Percentiles rank a stretch among this genome's conserved stretches.
These are phyloP conservation scores for Malthinus flaveolus DNA, from an alignment of 2,888 invertebrate genomes.

Conservation along the genomic window DNA sequence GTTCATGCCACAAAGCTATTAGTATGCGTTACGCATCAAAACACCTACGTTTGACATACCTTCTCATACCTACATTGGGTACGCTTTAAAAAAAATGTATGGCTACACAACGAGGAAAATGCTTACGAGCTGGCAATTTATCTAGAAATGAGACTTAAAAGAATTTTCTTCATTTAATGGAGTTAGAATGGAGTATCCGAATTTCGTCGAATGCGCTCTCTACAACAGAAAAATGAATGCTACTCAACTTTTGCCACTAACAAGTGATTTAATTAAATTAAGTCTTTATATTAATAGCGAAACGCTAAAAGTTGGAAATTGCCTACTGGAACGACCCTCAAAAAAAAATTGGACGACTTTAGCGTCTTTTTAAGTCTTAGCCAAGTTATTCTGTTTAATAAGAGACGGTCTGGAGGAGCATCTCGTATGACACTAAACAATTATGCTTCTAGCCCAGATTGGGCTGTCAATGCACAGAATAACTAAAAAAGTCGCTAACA, in stretches of 20 bases:
- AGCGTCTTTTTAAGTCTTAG: neutral
- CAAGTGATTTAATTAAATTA: conserved; percentile 1
- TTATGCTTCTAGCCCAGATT: conserved; percentile 6
- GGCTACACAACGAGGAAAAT: conserved; percentile 24
- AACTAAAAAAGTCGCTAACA: no score
- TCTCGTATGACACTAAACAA: conserved; percentile 4
- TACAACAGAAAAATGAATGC: neutral
- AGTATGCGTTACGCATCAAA: neutral
- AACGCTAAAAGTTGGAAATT: neutral
- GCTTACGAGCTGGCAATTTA: conserved; percentile 24
- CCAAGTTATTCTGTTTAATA: conserved; percentile 16
- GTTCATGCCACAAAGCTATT: neutral
- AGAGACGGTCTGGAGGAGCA: conserved; percentile 17
- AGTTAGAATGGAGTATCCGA: conserved; percentile 7
- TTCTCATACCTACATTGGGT: conserved; percentile 25
- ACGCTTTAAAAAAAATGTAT: conserved; percentile 31
- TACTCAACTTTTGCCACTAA: neutral
- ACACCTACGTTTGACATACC: conserved; percentile 29
- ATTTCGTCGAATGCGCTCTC: conserved; percentile 12
- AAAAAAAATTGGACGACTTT: no score
- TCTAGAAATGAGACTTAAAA: conserved; percentile 15
- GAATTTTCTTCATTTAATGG: conserved; percentile 19
- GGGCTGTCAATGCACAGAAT: no score
- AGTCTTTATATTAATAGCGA: neutral
- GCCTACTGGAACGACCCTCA: neutral